Evolutionary conservation across 2,888 invertebrate species (phyloP), one percentile per base, ranked within the genome.

Genomic region (Entomobrya proxima): DNA sequence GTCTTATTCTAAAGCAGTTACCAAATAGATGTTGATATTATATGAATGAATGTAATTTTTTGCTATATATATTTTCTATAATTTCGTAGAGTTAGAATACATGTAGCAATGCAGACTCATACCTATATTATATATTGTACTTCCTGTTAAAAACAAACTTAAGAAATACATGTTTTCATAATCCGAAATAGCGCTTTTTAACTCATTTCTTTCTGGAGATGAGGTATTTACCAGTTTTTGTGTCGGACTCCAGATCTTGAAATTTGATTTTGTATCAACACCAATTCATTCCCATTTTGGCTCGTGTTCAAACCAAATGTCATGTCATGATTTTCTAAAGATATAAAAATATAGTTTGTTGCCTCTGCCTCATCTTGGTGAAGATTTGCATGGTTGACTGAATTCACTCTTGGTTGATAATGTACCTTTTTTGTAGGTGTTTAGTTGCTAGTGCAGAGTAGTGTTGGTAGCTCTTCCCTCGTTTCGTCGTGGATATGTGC

Each of bases 231-330:
- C 74, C 55, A 47, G n/a, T 75, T 44, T 83, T 81, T 84, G 61
- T 72, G 52, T 58, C 84, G 76, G 76, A 78, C 78, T 85, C 85
- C 85, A 85, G 85, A 85, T 85, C 75, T 80, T 6, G 64, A 81
- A 79, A 80, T 85, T 78, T 85, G 85, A 85, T 85, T 85, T 85
- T 40, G n/a, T 85, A 79, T 85, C 80, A 81, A 40, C 78, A 85
- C 80, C 85, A 79, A 72, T 78, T 79, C 72, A 78, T 75, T 76
- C 67, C 67, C 76, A 52, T 75, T 80, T 85, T 85, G 85, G 85
- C 85, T 85, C 85, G 79, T 79, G 85, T 85, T 85, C 85, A 85
- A 85, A 79, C 61, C 78, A 85, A 85, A 85, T 85, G 85, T 85
- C 85, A 75, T 85, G 85, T 80, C 85, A 85, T 79, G 79, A 85